Evolutionary conservation across 2,797 vertebrate genomes (phyloP), one percentile per base, ranked within the genome.

Genomic region (Crocodylus rhombifer): DNA sequence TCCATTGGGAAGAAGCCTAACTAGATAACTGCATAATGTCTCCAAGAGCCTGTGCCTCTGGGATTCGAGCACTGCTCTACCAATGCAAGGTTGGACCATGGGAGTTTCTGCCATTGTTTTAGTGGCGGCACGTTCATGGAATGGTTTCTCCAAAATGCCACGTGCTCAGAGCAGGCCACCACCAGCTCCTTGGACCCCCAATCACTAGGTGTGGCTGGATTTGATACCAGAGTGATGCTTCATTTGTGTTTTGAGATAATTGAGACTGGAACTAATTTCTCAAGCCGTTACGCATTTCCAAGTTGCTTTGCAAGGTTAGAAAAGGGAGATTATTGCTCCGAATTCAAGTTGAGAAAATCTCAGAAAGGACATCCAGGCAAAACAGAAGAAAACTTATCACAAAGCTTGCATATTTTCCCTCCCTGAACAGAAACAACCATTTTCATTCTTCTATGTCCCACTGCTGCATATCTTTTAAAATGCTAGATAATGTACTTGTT

Each of bases 381-480:
- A 89, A 80, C 42, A 81, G 26, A 90, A 36, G 84, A 55, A 82
- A 78, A 91, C 80, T 88, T 89, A 93, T 77, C 95, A 92, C 91
- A 86, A 90, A 85, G n/a, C 42, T 90, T 91, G 73, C 86, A 65
- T 93, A 78, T 83, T 94, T 96, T 30, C 94, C 14, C 67, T 93
- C 64, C 65, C 14, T 84, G 61, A 92, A 86, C 62, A 33, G 63
- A 87, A 86, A 84, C 65, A 85, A 63, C 58, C 12, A 64, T 82
- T 84, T 67, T 36, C 4, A 42, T 89, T 94, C 14, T 90, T 95
- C 76, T 89, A 57, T 88, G 73, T 86, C 51, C 89, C 28, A 14
- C 6, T 86, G 20, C 62, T 87, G 51, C 55, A 13, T 7, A 56
- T 76, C 23, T 95, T 96, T 86, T 71, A 84, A 96, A 97, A 81